A percentile compares a stretch with the other conserved stretches of the same genome.
Conservation (phyloP, 35 echinoderm and acorn worm species). For the Patiria miniata region DNA sequence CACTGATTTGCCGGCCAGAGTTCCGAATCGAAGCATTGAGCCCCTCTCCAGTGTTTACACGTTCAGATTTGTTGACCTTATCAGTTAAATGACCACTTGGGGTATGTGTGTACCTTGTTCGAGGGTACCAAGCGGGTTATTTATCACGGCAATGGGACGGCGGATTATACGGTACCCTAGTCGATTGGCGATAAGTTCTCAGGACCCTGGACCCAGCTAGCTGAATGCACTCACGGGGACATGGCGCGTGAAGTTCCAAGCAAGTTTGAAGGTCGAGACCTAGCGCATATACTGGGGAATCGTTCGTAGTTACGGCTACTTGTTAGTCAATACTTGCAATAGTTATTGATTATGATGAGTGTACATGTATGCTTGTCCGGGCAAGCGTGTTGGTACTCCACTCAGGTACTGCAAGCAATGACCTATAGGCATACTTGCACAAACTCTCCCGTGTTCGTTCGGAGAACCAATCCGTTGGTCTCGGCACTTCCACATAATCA, state of each 20-base stretch:
- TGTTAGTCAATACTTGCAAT: no score
- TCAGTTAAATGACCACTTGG: constrained; percentile 25
- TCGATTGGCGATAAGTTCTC: not conserved
- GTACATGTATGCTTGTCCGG: no score
- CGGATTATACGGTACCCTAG: no score
- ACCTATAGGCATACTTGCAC: no score
- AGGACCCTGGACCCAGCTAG: not conserved
- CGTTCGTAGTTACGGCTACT: no score
- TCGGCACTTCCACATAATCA: not conserved
- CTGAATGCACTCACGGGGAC: no score
- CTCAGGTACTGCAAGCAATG: no score
- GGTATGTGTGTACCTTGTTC: constrained; percentile 1
- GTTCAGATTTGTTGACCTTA: constrained; percentile 25
- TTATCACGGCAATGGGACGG: not conserved
- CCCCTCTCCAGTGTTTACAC: not conserved
- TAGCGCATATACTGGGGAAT: no score
- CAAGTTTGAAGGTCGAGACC: no score
- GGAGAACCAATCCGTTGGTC: constrained; percentile 14
- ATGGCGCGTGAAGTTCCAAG: no score
- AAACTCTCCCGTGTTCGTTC: not conserved
- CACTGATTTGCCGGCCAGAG: not conserved
- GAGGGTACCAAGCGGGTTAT: not conserved
- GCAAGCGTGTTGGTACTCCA: no score
- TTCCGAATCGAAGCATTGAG: not conserved
- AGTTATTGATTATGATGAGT: no score